phyloP scores from a whole-genome alignment of 2,113 vertebrate genomes.

The Pangasianodon gigas region DNA sequence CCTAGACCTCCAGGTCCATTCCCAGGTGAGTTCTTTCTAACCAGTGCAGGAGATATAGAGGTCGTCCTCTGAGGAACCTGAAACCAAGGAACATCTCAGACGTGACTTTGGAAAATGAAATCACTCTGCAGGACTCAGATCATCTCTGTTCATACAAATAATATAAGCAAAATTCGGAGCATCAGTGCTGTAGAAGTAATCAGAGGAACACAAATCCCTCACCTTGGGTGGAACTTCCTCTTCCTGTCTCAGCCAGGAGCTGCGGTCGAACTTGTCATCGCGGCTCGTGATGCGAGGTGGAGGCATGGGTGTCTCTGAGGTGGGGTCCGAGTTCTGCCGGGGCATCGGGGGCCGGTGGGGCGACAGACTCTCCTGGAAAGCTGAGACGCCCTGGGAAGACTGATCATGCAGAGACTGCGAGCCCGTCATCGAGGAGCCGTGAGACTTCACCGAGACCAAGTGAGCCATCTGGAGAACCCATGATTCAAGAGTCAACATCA shows the following conservation, averaged over 20 bases:
- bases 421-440: slow-evolving; percentile 89
- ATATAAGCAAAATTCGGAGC: not conserved
- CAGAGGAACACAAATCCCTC: not conserved
- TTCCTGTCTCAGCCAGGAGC: slow-evolving; percentile 97
- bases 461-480: slow-evolving; percentile 79
- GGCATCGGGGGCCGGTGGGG: slow-evolving; percentile 95
- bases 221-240: slow-evolving; percentile 98
- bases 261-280: slow-evolving; percentile 91
- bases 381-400: slow-evolving; percentile 89
- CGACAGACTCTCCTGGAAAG: slow-evolving; percentile 89
- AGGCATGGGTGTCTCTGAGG: slow-evolving; percentile 93
- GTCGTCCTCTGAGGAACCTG: slow-evolving; percentile 98
- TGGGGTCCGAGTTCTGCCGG: slow-evolving; percentile 98
- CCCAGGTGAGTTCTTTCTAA: slow-evolving; percentile 93
- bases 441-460: slow-evolving; percentile 94
- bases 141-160: not conserved
- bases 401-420: slow-evolving; percentile 97
- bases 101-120: not conserved
- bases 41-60: slow-evolving; percentile 95
- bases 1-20: slow-evolving; percentile 87
- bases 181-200: not conserved
- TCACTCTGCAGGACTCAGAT: not conserved
- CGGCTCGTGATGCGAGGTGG: slow-evolving; percentile 83
- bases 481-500: not conserved
- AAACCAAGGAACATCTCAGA: slow-evolving; percentile 36